Evolutionary conservation across 2,888 invertebrate genomes (phyloP).

Genomic region (Brachypterus glaber): DNA sequence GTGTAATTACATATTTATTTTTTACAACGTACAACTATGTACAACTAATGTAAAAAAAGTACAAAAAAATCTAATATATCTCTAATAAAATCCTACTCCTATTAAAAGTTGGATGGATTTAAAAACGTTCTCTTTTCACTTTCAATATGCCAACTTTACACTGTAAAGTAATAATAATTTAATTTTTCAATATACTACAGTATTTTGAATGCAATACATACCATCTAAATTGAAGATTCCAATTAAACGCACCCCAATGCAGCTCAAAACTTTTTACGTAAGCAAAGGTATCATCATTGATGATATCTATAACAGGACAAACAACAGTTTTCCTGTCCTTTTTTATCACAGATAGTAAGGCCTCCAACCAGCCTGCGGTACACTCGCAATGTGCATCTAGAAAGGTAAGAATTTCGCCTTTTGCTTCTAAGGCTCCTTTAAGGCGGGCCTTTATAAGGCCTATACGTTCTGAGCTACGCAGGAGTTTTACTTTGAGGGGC

Average conservation of each 20-base stretch:
- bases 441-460: constrained; percentile 78
- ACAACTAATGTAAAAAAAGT: no score
- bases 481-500: constrained; percentile 52
- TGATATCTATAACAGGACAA: constrained; percentile 85
- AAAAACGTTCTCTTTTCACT: no score
- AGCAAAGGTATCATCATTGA: constrained; percentile 91
- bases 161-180: no score
- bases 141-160: no score
- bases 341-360: constrained; percentile 45
- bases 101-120: no score
- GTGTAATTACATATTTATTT: no score
- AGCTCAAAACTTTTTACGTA: constrained; percentile 91
- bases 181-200: no score
- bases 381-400: constrained; percentile 93
- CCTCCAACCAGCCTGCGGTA: constrained; percentile 59
- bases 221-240: constrained; percentile 88
- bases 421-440: constrained; percentile 61
- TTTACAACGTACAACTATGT: no score
- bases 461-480: constrained; percentile 57
- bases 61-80: no score
- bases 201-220: no score
- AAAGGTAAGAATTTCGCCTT: constrained; percentile 75
- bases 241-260: constrained; percentile 97
- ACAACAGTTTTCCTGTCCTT: constrained; percentile 57
- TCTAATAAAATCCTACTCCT: no score